These are phyloP conservation scores for Atherinosoma microstoma DNA, from an alignment of 2,797 vertebrate genomes.

Conservation along the genomic window DNA sequence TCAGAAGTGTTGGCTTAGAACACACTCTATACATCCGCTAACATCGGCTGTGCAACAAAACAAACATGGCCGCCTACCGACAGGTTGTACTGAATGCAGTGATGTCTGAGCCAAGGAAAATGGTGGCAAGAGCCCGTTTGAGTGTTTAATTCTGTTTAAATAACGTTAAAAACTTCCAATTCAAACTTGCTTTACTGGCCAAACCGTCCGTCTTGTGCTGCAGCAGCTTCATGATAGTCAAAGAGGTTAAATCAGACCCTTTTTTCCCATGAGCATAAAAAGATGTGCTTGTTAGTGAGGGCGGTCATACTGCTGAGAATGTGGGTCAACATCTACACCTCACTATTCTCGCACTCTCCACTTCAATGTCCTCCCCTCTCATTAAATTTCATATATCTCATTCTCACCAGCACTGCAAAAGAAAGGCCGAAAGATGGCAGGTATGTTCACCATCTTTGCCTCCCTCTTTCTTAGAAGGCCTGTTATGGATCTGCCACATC, in stretches of 20 bases:
- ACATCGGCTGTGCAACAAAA: too few relatives aligned
- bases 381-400: constrained; percentile 21
- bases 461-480: constrained; percentile 18
- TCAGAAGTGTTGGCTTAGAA: too few relatives aligned
- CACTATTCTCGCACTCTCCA: not conserved
- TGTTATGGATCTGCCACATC: constrained; percentile 58
- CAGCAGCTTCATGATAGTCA: not conserved
- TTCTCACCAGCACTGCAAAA: constrained; percentile 5
- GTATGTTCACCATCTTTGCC: constrained; percentile 26
- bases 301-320: not conserved
- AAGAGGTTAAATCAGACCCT: not conserved
- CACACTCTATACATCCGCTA: too few relatives aligned
- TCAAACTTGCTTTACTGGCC: not conserved
- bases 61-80: too few relatives aligned
- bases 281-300: constrained; percentile 4
- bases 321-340: not conserved
- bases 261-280: not conserved
- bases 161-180: not conserved
- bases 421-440: constrained; percentile 24
- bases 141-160: too few relatives aligned
- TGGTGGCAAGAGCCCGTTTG: too few relatives aligned
- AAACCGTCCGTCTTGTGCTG: not conserved
- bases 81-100: too few relatives aligned
- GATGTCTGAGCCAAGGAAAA: too few relatives aligned
- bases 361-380: constrained; percentile 23